phyloP scores from a whole-genome alignment of 1,140 invertebrate species.

The Platorchestia sp. region DNA sequence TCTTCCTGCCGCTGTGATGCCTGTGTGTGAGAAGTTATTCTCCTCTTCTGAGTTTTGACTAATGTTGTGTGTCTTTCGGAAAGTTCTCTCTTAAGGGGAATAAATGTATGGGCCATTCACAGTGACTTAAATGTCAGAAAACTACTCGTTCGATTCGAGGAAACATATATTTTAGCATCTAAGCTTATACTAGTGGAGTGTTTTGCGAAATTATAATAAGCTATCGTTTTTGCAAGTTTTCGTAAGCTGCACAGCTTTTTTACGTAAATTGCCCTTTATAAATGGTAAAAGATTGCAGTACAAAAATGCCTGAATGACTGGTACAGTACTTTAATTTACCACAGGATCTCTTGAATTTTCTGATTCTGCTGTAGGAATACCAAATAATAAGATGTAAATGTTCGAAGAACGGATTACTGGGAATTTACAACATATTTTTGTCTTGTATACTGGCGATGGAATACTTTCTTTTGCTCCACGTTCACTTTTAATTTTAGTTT shows the following conservation, averaged over 20 bases:
- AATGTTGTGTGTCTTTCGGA: not conserved
- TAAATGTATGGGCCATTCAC: not conserved
- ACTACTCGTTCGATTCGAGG: not conserved
- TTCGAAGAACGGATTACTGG: no score
- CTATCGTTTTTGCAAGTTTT: no score
- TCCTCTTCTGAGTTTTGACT: not conserved
- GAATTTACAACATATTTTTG: no score
- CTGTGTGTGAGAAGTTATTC: not conserved
- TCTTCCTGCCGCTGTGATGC: not conserved
- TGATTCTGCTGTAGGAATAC: not conserved
- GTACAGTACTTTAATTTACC: not conserved
- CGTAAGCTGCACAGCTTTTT: no score
- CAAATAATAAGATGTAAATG: no score
- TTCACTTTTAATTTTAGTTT: no score
- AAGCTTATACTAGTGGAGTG: not conserved
- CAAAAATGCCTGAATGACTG: not conserved
- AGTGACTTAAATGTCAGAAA: not conserved
- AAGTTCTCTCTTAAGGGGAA: not conserved
- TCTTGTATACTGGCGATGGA: no score
- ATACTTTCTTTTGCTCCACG: no score
- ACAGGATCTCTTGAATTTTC: no score
- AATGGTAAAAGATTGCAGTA: not conserved
- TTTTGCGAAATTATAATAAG: not conserved
- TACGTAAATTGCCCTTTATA: no score
- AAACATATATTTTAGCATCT: not conserved